Percentiles rank a stretch among this genome's conserved stretches.
These are phyloP conservation scores for Sycophila sp. DNA, from an alignment of 1,140 invertebrate species.

Conservation along the genomic window DNA sequence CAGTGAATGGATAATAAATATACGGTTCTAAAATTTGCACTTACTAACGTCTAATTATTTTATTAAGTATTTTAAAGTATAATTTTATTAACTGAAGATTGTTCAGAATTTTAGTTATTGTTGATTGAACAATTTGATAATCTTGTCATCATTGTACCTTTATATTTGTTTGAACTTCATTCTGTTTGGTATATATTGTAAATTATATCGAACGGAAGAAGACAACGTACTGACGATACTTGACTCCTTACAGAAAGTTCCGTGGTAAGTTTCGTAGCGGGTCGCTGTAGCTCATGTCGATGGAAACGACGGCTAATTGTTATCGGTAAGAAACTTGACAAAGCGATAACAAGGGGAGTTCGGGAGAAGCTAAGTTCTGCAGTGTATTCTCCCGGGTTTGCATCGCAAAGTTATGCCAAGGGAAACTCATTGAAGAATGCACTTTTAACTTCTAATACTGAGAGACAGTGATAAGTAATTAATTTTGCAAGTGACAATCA, in stretches of 20 bases:
- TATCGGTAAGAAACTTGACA: slow-evolving; percentile 63
- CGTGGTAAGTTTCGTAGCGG: slow-evolving; percentile 8
- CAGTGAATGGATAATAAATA: no score
- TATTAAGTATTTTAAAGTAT: no score
- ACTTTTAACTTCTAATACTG: slow-evolving; percentile 15
- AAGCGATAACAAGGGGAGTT: slow-evolving; percentile 53
- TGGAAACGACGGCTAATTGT: slow-evolving; percentile 61
- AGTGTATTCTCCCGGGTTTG: slow-evolving; percentile 27
- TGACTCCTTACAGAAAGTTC: slow-evolving; percentile 31
- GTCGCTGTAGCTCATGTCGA: slow-evolving; percentile 54
- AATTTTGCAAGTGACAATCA: slow-evolving; percentile 13
- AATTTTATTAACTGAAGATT: no score
- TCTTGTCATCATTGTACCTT: no score
- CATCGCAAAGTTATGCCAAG: neutral
- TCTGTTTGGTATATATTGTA: neutral
- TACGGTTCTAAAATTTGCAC: no score
- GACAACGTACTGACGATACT: slow-evolving; percentile 30
- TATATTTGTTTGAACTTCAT: no score
- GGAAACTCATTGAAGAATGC: slow-evolving; percentile 11
- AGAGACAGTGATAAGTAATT: neutral
- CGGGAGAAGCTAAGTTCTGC: slow-evolving; percentile 15
- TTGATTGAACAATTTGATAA: no score
- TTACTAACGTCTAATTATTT: no score
- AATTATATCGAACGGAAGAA: neutral
- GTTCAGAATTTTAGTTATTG: no score